phyloP scores from a whole-genome alignment of 2,888 invertebrate genomes.

The Leptopilina drosophilae region DNA sequence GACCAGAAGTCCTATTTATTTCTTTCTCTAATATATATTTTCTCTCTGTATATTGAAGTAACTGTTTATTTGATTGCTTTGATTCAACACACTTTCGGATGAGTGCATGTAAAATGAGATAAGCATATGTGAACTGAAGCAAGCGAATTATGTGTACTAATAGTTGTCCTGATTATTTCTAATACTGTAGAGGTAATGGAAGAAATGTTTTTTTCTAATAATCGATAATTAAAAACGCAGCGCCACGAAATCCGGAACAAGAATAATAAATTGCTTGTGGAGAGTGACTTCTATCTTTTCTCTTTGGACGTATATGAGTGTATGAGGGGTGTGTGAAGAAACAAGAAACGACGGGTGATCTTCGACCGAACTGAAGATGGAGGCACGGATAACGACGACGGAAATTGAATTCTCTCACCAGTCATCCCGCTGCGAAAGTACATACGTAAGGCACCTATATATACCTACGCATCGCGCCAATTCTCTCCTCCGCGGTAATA shows the following conservation, averaged over 20 bases:
- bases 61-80: constrained; percentile 33
- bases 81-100: constrained; percentile 34
- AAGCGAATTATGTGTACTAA: no score
- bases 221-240: constrained; percentile 4
- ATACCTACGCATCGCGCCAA: constrained; percentile 58
- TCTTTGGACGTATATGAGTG: constrained; percentile 48
- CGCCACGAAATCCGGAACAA: constrained; percentile 50
- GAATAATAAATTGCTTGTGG: constrained; percentile 22
- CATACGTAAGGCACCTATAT: constrained; percentile 58
- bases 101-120: constrained; percentile 8
- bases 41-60: background rate
- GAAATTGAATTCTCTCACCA: constrained; percentile 75
- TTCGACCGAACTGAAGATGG: constrained; percentile 67
- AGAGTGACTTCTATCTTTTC: constrained; percentile 48
- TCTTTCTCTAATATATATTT: no score
- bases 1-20: constrained; percentile 1
- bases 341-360: constrained; percentile 61
- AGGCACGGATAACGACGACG: constrained; percentile 72
- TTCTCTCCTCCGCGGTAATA: constrained; percentile 56
- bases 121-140: background rate
- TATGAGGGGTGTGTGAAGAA: constrained; percentile 53
- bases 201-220: background rate
- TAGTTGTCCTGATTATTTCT: constrained; percentile 10
- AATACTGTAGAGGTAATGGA: background rate
- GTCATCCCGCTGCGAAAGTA: constrained; percentile 70